Evolutionary conservation across 2,797 vertebrate species (phyloP).

Genomic region (Cossypha niveicapilla): DNA sequence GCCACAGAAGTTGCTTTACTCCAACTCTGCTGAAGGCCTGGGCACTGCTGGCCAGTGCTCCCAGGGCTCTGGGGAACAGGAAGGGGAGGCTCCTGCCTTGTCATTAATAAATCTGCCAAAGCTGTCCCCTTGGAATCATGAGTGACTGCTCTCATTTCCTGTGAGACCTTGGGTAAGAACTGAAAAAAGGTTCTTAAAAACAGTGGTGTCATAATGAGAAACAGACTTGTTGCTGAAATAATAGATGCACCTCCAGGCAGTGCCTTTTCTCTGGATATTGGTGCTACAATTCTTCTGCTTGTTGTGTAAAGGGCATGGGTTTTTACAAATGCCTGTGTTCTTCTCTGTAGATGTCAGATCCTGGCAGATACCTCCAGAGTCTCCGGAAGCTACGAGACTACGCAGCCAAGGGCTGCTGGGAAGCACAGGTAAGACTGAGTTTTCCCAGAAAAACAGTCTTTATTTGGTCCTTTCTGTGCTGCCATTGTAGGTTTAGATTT

Average conservation of each 20-base stretch:
- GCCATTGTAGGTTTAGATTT: background rate
- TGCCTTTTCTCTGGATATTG: background rate
- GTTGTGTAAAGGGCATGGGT: background rate
- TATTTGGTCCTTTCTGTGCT: background rate
- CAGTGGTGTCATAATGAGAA: background rate
- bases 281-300: background rate
- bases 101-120: background rate
- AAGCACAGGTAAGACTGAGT: conserved; percentile 85
- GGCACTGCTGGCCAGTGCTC: background rate
- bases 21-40: background rate
- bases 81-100: background rate
- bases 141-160: background rate
- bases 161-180: background rate
- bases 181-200: background rate
- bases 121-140: background rate
- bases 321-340: background rate
- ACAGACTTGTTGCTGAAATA: background rate
- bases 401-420: conserved; percentile 93
- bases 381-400: conserved; percentile 91
- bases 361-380: conserved; percentile 91
- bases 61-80: background rate
- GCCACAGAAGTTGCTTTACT: background rate
- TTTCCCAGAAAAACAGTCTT: background rate
- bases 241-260: background rate
- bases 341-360: conserved; percentile 82